Base-by-base conservation (phyloP, 2,113 vertebrate species). In the Sylvietta virens region DNA sequence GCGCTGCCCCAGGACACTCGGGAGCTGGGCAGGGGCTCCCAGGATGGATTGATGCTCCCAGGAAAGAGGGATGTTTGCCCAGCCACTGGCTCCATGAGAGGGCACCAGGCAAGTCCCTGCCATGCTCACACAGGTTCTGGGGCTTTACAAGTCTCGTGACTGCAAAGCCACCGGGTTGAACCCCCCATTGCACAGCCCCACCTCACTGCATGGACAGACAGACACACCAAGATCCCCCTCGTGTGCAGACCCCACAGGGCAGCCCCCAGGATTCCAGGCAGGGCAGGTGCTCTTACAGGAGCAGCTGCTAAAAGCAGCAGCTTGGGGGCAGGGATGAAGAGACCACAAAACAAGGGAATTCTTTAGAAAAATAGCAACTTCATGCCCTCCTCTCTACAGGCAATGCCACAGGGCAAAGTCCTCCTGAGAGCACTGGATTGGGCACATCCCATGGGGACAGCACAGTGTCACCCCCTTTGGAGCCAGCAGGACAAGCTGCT, bases 81-180 rank as follows among this genome's bases (percentile, higher is more conserved):
- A 76, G 39, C 15, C 80, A 56, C 42, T 1, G 14, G 33, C 54
- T 82, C 82, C 57, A 7, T 1, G 3, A 18, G 37, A 47, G 69
- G 51, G 54, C 61, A 37, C 30, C 35, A n/a, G 69, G 56, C 51
- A 58, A 51, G 35, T 51, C 57, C 72, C 33, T 27, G 20, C 27
- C 1, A 0, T 4, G 44, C 50, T 79, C 70, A 42, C 64, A 21
- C 12, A 5, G 12, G 4, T 40, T 70, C 39, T 5, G 3, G 24
- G 42, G 22, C 28, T 65, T 83, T 24, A 27, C 1, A 0, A 19
- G 9, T 15, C 30, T 67, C 2, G 0, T 23, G 30, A 9, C 0
- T 57, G 51, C 72, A 76, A 85, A 74, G 33, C 12, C 7, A 7
- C 15, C 14, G 37, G 50, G 39, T 27, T 76, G n/a, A 72, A 80